Base-by-base conservation (phyloP, 2,797 vertebrate species). In the Rhyacichthys aspro region DNA sequence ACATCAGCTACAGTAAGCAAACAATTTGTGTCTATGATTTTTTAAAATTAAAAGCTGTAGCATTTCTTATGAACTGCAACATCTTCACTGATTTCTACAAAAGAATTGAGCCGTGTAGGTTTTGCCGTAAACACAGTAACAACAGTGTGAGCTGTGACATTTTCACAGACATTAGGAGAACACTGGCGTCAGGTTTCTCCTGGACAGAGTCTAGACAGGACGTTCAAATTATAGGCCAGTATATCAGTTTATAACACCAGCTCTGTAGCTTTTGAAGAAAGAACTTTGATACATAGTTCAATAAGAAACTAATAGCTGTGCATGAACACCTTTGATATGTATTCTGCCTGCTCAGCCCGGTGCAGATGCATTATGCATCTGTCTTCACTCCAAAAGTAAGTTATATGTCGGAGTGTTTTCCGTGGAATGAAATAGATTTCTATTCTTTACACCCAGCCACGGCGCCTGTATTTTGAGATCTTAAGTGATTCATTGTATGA, bases 401-500 rank as follows among this genome's bases (percentile, higher is more conserved):
- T 77, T 72, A 63, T 78, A 74, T 69, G 63, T 80, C 57, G 55
- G 41, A 43, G 28, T 78, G 60, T 88, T 88, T 87, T 78, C 44
- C 38, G 50, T 59, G 65, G 53, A 74, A 74, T 70, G 44, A 79
- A 84, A 81, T 67, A 65, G 17, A 73, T 63, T 63, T 76, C 63
- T 55, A 47, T 76, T 69, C 64, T 76, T 43, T 71, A 48, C 59
- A 59, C 55, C 56, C 37, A 42, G 41, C 49, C 45, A 17, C 28
- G 48, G 59, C 64, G 56, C 50, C 47, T 67, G 72, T 79, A 78
- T 83, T 78, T 72, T 18, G 39, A 69, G 86, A 83, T 76, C 59
- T 72, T 82, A 82, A 81, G 80, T 86, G 82, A 86, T 86, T 77
- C 73, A 70, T 70, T 75, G 57, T 70, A 84, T 89, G 15, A 84